Evolutionary conservation across 1,140 invertebrate species (phyloP).

Genomic region (Berghia stephanieae): DNA sequence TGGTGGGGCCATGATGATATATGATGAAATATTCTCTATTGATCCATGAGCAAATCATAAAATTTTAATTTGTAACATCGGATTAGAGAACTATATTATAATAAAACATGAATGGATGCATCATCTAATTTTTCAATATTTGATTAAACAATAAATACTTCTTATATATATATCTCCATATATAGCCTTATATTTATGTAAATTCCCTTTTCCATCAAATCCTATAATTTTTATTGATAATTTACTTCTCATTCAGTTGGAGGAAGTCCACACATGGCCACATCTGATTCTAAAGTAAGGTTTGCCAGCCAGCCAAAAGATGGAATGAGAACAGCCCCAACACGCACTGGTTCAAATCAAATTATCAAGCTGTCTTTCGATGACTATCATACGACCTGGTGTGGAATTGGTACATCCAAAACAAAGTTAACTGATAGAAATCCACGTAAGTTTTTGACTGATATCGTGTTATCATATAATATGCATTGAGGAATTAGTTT

Average conservation of each 20-base stretch:
- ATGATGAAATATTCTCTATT: no score
- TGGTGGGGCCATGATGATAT: no score
- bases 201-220: no score
- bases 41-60: no score
- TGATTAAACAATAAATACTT: background rate
- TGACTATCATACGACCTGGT: slow-evolving; percentile 62
- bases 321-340: background rate
- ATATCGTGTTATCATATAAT: no score
- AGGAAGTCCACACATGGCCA: slow-evolving; percentile 33
- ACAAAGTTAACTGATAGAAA: slow-evolving; percentile 43
- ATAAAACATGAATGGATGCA: background rate
- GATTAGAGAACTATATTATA: no score
- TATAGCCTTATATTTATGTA: no score
- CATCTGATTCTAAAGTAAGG: slow-evolving; percentile 24
- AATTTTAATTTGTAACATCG: no score
- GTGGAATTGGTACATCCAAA: slow-evolving; percentile 63
- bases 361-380: slow-evolving; percentile 59
- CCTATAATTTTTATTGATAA: no score
- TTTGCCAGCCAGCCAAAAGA: slow-evolving; percentile 22
- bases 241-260: slow-evolving; percentile 36
- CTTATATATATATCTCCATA: no score
- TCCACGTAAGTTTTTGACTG: slow-evolving; percentile 53
- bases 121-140: background rate
- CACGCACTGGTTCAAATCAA: background rate
- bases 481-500: background rate